These are phyloP conservation scores for Epinephelus awoara DNA, from an alignment of 2,797 vertebrate genomes.

Conservation along the genomic window DNA sequence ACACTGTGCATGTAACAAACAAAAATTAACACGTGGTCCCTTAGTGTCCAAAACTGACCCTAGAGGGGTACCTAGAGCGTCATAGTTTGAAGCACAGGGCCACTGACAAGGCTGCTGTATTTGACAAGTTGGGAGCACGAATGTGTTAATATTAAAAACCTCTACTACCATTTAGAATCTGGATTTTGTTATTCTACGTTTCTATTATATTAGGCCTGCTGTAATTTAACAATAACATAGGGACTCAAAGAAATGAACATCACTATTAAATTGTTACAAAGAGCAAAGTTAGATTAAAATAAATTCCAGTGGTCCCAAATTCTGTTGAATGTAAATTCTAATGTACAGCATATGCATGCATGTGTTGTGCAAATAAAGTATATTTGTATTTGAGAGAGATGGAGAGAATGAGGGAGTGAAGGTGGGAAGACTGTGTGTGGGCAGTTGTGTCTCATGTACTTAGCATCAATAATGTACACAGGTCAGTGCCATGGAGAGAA, in stretches of 20 bases:
- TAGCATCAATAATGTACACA: conserved; percentile 49
- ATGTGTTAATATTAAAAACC: too few species aligned
- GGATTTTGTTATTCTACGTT: too few species aligned
- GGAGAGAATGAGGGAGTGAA: neutral
- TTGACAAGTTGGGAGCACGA: too few species aligned
- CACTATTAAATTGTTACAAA: neutral
- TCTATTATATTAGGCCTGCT: too few species aligned
- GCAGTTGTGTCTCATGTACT: conserved; percentile 43
- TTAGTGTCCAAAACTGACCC: too few species aligned
- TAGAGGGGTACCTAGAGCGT: too few species aligned
- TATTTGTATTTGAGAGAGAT: conserved; percentile 1
- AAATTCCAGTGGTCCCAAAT: neutral
- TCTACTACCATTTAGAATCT: too few species aligned
- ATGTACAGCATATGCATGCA: neutral
- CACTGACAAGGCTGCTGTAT: too few species aligned
- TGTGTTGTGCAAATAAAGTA: neutral
- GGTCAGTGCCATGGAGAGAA: conserved; percentile 33
- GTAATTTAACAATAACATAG: too few species aligned
- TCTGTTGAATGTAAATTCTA: neutral
- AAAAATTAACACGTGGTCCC: too few species aligned
- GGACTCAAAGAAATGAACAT: neutral
- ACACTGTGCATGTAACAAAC: too few species aligned
- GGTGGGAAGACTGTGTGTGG: conserved; percentile 7
- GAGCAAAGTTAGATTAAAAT: neutral
- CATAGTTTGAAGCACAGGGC: too few species aligned